A percentile compares a stretch with the other conserved stretches of the same genome.
Evolutionary conservation across 1,140 invertebrate genomes (phyloP).

Genomic region (Rhopalosiphum padi): DNA sequence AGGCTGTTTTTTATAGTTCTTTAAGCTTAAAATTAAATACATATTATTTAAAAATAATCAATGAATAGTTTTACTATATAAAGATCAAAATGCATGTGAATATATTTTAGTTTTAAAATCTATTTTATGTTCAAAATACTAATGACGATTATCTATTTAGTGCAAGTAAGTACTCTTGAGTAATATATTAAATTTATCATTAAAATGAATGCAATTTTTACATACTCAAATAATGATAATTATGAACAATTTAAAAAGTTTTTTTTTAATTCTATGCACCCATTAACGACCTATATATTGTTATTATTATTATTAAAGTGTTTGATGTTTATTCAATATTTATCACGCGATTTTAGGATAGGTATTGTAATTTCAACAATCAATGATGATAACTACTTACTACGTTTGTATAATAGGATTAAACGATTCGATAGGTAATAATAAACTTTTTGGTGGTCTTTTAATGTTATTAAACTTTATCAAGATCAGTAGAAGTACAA

Average conservation of each 20-base stretch:
- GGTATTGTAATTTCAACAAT: background rate
- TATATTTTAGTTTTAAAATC: background rate
- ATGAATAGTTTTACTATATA: background rate
- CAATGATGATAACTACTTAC: background rate
- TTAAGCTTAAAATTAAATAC: background rate
- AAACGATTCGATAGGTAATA: constrained; percentile 17
- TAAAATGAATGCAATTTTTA: too few relatives aligned
- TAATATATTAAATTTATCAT: too few relatives aligned
- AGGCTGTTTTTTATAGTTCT: background rate
- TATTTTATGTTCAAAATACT: background rate
- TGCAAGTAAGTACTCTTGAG: too few relatives aligned
- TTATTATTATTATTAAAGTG: background rate
- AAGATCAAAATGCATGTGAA: background rate
- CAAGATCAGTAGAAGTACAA: background rate
- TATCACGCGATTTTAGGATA: background rate
- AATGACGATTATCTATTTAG: background rate
- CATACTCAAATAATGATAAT: background rate
- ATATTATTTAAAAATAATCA: background rate
- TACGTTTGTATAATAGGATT: background rate
- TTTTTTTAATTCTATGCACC: background rate
- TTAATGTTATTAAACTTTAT: background rate
- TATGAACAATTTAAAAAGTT: background rate
- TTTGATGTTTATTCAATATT: background rate
- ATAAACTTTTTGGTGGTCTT: constrained; percentile 6
- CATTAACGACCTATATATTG: background rate